Conservation (phyloP, 2,888 invertebrate species). For the Drosophila nr. perissopoda region DNA sequence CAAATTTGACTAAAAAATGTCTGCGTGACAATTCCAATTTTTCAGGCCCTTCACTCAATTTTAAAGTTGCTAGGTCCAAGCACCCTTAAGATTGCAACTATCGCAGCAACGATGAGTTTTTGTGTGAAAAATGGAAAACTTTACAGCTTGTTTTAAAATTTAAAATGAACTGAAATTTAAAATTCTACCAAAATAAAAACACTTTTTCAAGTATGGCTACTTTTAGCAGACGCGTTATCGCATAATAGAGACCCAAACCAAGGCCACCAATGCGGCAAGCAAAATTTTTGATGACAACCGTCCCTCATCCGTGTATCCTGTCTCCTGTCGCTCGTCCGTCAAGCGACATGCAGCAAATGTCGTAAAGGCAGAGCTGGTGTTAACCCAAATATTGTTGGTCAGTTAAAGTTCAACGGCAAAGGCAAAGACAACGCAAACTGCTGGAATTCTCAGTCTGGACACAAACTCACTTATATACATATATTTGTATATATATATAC, state of each 20-base stretch:
- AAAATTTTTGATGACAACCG: slow-evolving; percentile 11
- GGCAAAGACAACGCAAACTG: background rate
- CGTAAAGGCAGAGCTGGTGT: slow-evolving; percentile 1
- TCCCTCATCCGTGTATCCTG: background rate
- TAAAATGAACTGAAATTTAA: background rate
- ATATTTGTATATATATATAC: background rate
- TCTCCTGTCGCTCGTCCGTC: slow-evolving; percentile 4
- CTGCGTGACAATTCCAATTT: background rate
- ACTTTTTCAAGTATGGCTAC: background rate
- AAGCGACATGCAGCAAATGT: slow-evolving; percentile 1
- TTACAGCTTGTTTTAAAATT: too few relatives aligned
- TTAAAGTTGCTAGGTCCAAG: background rate
- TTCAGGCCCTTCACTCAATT: background rate
- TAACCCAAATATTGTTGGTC: slow-evolving; percentile 37
- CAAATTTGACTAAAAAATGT: background rate
- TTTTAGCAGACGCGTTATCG: slow-evolving; percentile 6
- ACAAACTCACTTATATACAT: background rate
- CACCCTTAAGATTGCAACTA: background rate
- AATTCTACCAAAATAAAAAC: background rate
- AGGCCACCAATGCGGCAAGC: background rate
- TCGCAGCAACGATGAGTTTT: background rate
- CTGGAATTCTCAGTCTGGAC: slow-evolving; percentile 20
- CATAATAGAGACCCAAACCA: slow-evolving; percentile 1
- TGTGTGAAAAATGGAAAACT: too few relatives aligned
- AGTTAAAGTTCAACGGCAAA: slow-evolving; percentile 4